Evolutionary conservation across 2,113 vertebrate genomes (phyloP), one percentile per base, ranked within the genome.

Genomic region (Phycodurus eques): DNA sequence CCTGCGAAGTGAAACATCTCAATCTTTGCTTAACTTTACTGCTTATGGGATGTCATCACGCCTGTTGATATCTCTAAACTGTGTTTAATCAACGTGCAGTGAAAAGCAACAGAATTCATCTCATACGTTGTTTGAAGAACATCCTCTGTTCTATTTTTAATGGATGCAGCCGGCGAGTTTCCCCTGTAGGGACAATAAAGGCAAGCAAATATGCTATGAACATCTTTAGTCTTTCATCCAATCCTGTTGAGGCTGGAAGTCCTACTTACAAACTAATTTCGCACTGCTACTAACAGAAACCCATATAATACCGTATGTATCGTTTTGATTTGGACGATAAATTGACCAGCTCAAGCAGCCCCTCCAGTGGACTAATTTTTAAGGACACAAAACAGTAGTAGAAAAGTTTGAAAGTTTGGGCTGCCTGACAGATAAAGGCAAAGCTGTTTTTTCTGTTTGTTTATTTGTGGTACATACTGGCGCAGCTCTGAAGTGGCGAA

Each of bases 401-500:
- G 79, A 88, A 85, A 94, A 96, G 94, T 94, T 94, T 94, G 92
- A 93, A 39, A 62, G 60, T 62, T 14, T 62, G 60, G 93, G 94
- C 93, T 87, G 93, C 92, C 94, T 88, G 93, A 94, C 94, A 96
- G 95, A 95, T 96, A 96, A 95, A 94, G 94, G 94, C 94, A 93
- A 91, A 93, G 95, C 94, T 96, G 95, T 93, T 95, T 95, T 94
- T 94, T 95, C 94, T 95, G 93, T 92, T 92, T 13, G 1, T 61
- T 35, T 61, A 91, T 91, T 80, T 89, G 94, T 94, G 96, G 97
- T 96, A 96, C 95, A 96, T 93, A 95, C 93, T 92, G 65, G 9
- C 51, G 53, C 49, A 83, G 93, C 95, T 98, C 96, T 98, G 95
- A 97, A 96, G 95, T 94, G 92, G 93, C 93, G 95, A 96, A 97